These are phyloP conservation scores for Patagioenas fasciata DNA, from an alignment of 2,113 vertebrate genomes.

Conservation along the genomic window DNA sequence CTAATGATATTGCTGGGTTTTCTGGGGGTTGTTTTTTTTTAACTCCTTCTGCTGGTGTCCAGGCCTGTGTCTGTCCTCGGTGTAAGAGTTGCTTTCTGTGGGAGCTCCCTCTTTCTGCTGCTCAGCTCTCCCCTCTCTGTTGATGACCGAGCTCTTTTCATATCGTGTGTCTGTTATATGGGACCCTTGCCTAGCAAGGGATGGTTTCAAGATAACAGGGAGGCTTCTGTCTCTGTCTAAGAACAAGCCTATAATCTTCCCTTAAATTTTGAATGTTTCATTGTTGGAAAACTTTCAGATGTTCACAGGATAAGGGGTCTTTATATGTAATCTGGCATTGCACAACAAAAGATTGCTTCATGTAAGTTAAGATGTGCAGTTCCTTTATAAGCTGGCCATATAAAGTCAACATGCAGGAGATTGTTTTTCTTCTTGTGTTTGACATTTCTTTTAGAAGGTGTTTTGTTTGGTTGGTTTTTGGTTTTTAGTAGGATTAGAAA, in stretches of 20 bases:
- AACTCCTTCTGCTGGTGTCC: neutral
- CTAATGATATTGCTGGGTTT: neutral
- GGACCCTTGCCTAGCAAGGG: slow-evolving; percentile 19
- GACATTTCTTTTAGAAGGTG: neutral
- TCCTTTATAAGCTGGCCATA: neutral
- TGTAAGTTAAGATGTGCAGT: slow-evolving; percentile 8
- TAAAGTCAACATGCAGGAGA: neutral
- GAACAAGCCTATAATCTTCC: slow-evolving; percentile 17
- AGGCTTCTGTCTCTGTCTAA: slow-evolving; percentile 5
- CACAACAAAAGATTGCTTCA: neutral
- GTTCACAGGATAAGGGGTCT: slow-evolving; percentile 19
- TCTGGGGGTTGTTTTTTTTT: neutral
- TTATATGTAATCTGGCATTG: slow-evolving; percentile 24
- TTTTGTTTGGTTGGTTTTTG: neutral
- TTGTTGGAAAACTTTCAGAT: slow-evolving; percentile 42
- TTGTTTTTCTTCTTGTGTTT: neutral
- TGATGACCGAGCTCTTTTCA: neutral
- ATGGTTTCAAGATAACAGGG: slow-evolving; percentile 19
- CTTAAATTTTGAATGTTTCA: slow-evolving; percentile 23
- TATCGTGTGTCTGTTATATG: neutral
- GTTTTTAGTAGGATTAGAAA: neutral
- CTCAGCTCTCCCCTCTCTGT: neutral
- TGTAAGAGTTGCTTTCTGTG: neutral
- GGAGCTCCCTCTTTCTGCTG: neutral
- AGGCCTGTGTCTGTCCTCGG: neutral